These are phyloP conservation scores for Sorex maritimensis DNA, from an alignment of 2,797 vertebrate genomes.

Conservation along the genomic window DNA sequence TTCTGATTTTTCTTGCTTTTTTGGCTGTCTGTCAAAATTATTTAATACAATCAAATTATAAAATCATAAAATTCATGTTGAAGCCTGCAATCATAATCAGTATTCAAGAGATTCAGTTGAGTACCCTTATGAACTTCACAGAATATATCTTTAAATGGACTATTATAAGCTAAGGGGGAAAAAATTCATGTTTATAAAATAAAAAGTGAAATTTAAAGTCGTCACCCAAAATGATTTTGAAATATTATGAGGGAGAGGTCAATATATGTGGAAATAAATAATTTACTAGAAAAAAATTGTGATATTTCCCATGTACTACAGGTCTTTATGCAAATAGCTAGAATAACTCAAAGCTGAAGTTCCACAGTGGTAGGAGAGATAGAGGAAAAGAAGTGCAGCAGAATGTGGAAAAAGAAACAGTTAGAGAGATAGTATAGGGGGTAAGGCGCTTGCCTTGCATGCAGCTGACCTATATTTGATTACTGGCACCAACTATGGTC, in stretches of 20 bases:
- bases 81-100: neutral
- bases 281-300: neutral
- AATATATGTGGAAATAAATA: neutral
- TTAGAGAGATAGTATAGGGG: too few species aligned
- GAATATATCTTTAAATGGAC: neutral
- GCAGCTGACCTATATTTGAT: too few species aligned
- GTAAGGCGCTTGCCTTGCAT: too few species aligned
- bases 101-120: neutral
- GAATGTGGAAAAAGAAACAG: too few species aligned
- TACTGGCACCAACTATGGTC: too few species aligned
- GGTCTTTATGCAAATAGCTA: neutral
- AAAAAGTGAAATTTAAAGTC: neutral
- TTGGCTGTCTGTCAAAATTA: neutral
- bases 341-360: neutral
- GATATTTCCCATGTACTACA: neutral
- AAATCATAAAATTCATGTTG: neutral
- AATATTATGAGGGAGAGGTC: neutral
- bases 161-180: neutral
- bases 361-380: neutral
- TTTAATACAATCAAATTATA: neutral
- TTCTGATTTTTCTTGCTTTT: neutral
- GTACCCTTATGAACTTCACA: neutral
- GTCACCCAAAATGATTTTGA: neutral
- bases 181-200: neutral
- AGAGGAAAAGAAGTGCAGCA: neutral